Conservation (phyloP, 2,113 vertebrate genomes). For the Lipophrys pholis region DNA sequence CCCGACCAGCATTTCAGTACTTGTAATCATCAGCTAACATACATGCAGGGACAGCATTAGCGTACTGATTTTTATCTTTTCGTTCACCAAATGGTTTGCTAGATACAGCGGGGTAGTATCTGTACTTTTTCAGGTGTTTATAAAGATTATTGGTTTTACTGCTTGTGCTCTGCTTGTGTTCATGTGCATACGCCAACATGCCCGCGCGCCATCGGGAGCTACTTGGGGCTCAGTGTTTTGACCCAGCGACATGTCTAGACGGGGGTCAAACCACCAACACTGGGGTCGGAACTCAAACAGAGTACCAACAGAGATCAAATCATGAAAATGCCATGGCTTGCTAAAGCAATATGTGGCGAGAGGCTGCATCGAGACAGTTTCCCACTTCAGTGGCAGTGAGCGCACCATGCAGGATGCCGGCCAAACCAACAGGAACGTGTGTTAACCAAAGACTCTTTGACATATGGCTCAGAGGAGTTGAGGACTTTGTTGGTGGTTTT, state of each 20-base stretch:
- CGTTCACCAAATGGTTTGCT: not conserved
- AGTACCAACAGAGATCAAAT: no score
- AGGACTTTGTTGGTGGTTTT: no score
- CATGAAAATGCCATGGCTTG: not conserved
- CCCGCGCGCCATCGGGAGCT: no score
- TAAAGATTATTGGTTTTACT: no score
- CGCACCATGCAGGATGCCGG: not conserved
- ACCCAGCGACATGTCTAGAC: no score
- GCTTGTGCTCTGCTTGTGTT: no score
- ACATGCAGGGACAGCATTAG: not conserved
- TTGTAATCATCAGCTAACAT: not conserved
- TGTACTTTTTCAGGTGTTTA: no score
- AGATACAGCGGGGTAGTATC: no score
- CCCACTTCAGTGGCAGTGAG: slow-evolving; percentile 11
- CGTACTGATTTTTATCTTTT: not conserved
- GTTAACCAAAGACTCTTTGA: not conserved
- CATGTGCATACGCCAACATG: no score
- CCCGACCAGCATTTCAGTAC: not conserved
- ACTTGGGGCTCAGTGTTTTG: no score
- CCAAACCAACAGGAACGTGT: not conserved
- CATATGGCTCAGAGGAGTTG: not conserved
- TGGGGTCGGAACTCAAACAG: no score
- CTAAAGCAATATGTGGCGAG: not conserved
- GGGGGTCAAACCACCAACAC: no score
- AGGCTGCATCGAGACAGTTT: not conserved